Conservation (phyloP, 2,797 vertebrate species). For the Arnoldichthys spilopterus region DNA sequence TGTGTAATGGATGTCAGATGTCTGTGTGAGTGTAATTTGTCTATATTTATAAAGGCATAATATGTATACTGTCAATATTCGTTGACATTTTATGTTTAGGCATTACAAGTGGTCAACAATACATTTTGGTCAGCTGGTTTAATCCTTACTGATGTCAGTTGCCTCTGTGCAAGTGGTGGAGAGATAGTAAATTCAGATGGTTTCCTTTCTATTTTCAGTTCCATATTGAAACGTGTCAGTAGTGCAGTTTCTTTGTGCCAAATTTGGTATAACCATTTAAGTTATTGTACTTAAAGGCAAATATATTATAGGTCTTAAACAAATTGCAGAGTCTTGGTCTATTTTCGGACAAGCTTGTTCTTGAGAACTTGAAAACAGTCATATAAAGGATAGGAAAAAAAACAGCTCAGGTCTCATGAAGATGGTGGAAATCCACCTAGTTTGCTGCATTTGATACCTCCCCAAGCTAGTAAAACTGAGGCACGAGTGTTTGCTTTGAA, state of each 20-base stretch:
- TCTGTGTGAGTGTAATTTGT: slow-evolving; percentile 33
- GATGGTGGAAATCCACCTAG: not conserved
- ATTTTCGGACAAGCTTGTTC: not conserved
- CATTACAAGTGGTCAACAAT: slow-evolving; percentile 1
- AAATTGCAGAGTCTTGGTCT: not conserved
- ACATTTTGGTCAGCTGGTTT: not conserved
- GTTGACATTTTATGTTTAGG: slow-evolving; percentile 5
- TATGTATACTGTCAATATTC: slow-evolving; percentile 11
- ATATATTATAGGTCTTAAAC: slow-evolving; percentile 35
- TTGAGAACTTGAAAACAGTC: not conserved
- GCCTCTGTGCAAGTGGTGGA: not conserved
- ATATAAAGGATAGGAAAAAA: not conserved
- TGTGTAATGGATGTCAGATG: slow-evolving; percentile 37
- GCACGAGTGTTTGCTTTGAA: not conserved
- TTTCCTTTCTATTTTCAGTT: not conserved
- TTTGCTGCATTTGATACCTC: not conserved
- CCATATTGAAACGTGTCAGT: slow-evolving; percentile 18
- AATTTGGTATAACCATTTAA: slow-evolving; percentile 8
- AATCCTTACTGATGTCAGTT: slow-evolving; percentile 1
- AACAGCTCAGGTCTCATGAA: not conserved
- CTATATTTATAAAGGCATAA: slow-evolving; percentile 56
- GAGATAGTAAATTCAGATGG: not conserved
- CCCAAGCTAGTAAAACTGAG: no score
- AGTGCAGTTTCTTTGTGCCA: slow-evolving; percentile 15
- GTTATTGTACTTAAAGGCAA: slow-evolving; percentile 35